phyloP scores from a whole-genome alignment of 1,140 invertebrate species.

The Caenorhabditis briggsae region DNA sequence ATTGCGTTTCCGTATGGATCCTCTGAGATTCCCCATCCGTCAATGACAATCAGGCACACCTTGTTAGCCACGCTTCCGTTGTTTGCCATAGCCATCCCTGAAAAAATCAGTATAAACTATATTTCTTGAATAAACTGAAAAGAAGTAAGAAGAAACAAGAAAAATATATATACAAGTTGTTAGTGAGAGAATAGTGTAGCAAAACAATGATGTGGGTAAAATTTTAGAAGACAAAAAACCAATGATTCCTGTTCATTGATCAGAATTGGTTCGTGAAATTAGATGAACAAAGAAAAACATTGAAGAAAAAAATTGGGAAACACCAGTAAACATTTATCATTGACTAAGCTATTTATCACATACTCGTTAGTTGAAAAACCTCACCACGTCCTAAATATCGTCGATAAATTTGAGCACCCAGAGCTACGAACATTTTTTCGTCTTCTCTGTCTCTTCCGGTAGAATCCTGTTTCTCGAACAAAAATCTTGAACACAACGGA shows the following conservation, averaged over 20 bases:
- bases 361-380: not conserved
- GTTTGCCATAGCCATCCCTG: conserved; percentile 64
- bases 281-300: not conserved
- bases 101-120: not conserved
- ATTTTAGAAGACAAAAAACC: not conserved
- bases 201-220: not conserved
- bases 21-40: conserved; percentile 79
- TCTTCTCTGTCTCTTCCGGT: not conserved
- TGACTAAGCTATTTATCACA: too few relatives aligned
- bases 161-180: not conserved
- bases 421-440: conserved; percentile 30
- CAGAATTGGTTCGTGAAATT: not conserved
- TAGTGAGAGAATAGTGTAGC: not conserved
- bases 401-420: conserved; percentile 43
- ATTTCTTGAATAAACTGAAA: not conserved
- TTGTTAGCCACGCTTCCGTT: conserved; percentile 73
- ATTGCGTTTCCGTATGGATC: conserved; percentile 79
- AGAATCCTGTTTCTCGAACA: not conserved
- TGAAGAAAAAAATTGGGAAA: not conserved
- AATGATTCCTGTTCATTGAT: not conserved
- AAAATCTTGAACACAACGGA: conserved; percentile 6
- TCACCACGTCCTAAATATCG: conserved; percentile 47
- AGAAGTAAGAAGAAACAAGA: not conserved
- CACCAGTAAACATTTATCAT: not conserved
- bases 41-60: conserved; percentile 80